Conservation (phyloP, 2,888 invertebrate genomes). For the Conomelus anceps region DNA sequence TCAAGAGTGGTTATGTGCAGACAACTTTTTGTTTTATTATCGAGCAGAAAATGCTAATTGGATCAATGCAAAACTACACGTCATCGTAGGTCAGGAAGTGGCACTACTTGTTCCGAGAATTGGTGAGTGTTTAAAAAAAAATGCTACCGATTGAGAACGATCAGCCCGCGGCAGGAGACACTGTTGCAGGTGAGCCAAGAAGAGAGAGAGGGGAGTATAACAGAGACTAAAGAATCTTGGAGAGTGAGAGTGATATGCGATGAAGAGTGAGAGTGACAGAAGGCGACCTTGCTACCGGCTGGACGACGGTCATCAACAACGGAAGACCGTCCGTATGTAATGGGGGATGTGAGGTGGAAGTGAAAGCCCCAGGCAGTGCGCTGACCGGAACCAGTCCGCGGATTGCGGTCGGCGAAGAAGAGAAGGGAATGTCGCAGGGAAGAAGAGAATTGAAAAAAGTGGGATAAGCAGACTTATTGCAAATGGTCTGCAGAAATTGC, state of each 20-base stretch:
- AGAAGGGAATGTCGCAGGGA: not conserved
- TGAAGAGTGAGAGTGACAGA: not conserved
- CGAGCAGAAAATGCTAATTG: not conserved
- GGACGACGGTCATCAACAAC: not conserved
- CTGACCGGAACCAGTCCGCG: not conserved
- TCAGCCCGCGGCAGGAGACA: not conserved
- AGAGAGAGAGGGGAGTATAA: not conserved
- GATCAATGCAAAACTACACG: not conserved
- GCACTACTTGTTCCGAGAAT: not conserved
- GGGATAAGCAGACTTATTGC: too few species aligned
- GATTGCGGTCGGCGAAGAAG: not conserved
- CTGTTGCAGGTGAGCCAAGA: not conserved
- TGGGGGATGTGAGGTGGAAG: not conserved
- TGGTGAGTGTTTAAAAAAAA: not conserved
- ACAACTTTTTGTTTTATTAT: not conserved
- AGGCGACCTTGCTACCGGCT: not conserved
- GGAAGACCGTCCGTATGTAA: not conserved
- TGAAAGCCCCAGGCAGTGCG: not conserved
- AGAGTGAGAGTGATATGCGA: not conserved
- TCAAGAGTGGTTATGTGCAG: not conserved
- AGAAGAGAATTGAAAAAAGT: not conserved
- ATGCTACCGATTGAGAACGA: not conserved
- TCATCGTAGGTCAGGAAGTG: not conserved
- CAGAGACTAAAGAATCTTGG: too few species aligned
- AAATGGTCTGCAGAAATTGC: too few species aligned